Conservation (phyloP, 1,140 invertebrate species). For the Drosophila bipectinata region DNA sequence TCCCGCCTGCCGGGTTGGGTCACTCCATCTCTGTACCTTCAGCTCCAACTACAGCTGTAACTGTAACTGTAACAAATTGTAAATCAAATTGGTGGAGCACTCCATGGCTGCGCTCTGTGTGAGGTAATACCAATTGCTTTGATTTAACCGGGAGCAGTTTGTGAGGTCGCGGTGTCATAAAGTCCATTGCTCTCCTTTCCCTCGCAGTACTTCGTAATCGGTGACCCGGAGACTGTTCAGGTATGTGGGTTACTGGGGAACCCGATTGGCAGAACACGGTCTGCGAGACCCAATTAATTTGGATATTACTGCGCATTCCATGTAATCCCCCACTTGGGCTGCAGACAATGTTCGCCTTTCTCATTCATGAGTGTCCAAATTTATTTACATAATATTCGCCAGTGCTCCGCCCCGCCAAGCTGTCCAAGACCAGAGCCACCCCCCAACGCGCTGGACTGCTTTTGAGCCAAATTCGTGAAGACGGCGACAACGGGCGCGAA, state of each 20-base stretch:
- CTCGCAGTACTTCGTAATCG: background rate
- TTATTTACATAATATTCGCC: slow-evolving; percentile 21
- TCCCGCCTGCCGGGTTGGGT: slow-evolving; percentile 4
- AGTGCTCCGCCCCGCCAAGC: background rate
- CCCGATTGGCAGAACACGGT: background rate
- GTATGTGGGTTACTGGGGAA: background rate
- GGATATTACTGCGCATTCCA: background rate
- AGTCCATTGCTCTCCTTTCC: slow-evolving; percentile 14
- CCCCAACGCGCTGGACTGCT: slow-evolving; percentile 11
- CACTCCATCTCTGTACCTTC: slow-evolving; percentile 14
- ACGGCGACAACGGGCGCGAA: slow-evolving; percentile 15
- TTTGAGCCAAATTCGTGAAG: slow-evolving; percentile 40
- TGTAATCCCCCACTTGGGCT: background rate
- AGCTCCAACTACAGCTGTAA: background rate
- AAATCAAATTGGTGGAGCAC: slow-evolving; percentile 45
- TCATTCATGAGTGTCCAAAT: slow-evolving; percentile 8
- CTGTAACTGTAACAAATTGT: slow-evolving; percentile 40
- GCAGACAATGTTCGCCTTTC: background rate
- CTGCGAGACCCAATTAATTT: background rate
- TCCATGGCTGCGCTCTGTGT: slow-evolving; percentile 29
- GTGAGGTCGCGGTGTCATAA: slow-evolving; percentile 38
- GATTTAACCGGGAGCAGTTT: slow-evolving; percentile 39
- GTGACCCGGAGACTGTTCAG: background rate
- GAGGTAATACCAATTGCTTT: slow-evolving; percentile 49
- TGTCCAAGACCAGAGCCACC: slow-evolving; percentile 2